A percentile compares a stretch with the other conserved stretches of the same genome.
These are phyloP conservation scores for Saccopteryx leptura DNA, from an alignment of 2,113 vertebrate species.

Conservation along the genomic window DNA sequence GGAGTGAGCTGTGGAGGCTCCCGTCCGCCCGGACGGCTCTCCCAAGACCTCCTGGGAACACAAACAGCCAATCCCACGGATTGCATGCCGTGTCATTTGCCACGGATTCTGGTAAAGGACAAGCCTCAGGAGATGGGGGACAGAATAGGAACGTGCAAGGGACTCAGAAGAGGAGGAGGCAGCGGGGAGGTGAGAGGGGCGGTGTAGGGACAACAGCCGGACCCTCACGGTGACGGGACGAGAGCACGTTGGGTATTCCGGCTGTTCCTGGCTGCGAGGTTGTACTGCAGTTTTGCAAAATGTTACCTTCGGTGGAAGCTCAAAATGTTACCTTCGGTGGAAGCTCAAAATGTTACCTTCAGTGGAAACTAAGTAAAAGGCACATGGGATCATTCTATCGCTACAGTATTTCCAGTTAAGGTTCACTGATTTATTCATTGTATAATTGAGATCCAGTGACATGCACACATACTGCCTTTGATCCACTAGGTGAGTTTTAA, in stretches of 20 bases:
- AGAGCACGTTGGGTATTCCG: rapidly evolving
- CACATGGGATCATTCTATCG: neutral
- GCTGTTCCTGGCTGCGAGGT: neutral
- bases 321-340: rapidly evolving
- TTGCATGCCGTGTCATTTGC: rapidly evolving
- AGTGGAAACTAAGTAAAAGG: rapidly evolving
- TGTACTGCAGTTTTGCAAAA: rapidly evolving
- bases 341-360: too few relatives aligned
- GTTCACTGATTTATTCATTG: neutral
- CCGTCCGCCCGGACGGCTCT: rapidly evolving
- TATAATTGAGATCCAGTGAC: neutral
- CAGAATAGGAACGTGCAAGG: neutral
- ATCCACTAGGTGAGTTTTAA: neutral
- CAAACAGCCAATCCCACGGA: rapidly evolving
- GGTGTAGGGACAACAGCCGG: rapidly evolving
- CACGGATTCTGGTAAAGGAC: neutral
- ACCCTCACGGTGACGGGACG: rapidly evolving
- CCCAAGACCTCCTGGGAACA: neutral
- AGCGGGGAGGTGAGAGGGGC: too few relatives aligned
- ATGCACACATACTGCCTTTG: neutral
- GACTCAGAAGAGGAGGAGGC: neutral
- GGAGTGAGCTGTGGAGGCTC: rapidly evolving
- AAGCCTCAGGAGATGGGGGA: neutral
- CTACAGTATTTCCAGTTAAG: neutral
- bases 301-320: neutral